phyloP scores from a whole-genome alignment of 2,888 invertebrate genomes.

The Spicauda simplicius region DNA sequence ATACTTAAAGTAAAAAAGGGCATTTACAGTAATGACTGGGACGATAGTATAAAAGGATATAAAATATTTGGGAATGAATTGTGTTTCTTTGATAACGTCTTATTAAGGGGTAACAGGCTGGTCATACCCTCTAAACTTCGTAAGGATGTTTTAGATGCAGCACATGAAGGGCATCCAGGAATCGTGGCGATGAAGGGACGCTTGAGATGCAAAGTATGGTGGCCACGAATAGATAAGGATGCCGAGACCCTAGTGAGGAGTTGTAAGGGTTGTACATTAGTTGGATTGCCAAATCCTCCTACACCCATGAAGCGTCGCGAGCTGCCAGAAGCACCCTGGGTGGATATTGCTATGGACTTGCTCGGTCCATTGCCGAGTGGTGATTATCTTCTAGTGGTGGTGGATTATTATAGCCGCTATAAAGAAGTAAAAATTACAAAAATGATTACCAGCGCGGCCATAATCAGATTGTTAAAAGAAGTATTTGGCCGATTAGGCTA shows the following conservation, averaged over 20 bases:
- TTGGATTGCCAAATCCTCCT: constrained; percentile 36
- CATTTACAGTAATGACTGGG: constrained; percentile 27
- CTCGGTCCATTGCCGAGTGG: constrained; percentile 36
- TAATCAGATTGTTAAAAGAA: too few species aligned
- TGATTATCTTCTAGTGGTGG: constrained; percentile 23
- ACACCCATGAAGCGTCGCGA: constrained; percentile 38
- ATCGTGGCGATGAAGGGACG: too few species aligned
- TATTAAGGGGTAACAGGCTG: constrained; percentile 40
- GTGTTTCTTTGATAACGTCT: constrained; percentile 46
- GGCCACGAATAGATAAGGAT: too few species aligned
- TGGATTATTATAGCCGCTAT: constrained; percentile 35
- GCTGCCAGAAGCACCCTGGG: constrained; percentile 41
- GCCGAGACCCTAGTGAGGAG: constrained; percentile 28
- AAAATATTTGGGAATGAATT: constrained; percentile 18
- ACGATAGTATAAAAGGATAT: constrained; percentile 26
- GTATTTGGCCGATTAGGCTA: too few species aligned
- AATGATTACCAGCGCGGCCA: constrained; percentile 21
- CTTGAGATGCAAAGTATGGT: constrained; percentile 57
- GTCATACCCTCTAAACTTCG: constrained; percentile 42
- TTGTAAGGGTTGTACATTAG: constrained; percentile 43
- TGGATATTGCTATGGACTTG: constrained; percentile 45
- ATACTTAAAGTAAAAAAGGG: constrained; percentile 25
- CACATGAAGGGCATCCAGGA: constrained; percentile 55
- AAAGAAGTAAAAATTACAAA: constrained; percentile 30
- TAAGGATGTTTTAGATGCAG: constrained; percentile 39